Base-by-base conservation (phyloP, 1,140 invertebrate species). In the Zaprionus kolodkinae region DNA sequence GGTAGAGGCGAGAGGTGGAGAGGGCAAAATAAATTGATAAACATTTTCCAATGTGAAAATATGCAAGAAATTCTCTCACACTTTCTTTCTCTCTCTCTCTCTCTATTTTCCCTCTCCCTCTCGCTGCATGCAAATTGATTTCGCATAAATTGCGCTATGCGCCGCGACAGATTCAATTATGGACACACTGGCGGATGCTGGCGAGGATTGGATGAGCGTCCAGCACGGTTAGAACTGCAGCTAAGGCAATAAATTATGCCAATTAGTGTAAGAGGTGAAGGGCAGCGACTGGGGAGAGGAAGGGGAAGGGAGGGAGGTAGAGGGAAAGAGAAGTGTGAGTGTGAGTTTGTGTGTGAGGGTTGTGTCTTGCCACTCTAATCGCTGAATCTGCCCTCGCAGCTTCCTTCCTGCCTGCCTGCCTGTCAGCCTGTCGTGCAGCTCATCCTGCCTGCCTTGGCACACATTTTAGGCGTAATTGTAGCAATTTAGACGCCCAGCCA, bases 391-490 rank as follows among this genome's bases (percentile, higher is more conserved):
- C 52, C 38, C 30, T 38, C 17, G 21, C 57, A 35, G 48, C 17
- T 52, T 27, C 40, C 65, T 59, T 50, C 60, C 10, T 25, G 11
- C 60, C 10, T 25, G n/a, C 36, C 33, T 25, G n/a, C n/a, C n/a
- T n/a, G n/a, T n/a, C n/a, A n/a, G n/a, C n/a, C n/a, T n/a, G n/a
- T n/a, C n/a, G n/a, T 12, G 10, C 40, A n/a, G n/a, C 45, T 45
- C 60, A 33, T 45, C 59, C 45, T 50, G 15, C 27, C 21, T 61
- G 67, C 73, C 59, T 82, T 76, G 84, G 80, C 80, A 85, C 85
- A 89, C 85, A 81, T 89, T 89, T 89, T 77, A 89, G 83, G 75
- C 81, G 85, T 89, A 89, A 89, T 89, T 89, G 85, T 89, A 89
- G 85, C 85, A 89, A 89, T 89, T 89, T 85, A 79, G 78, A 74